Evolutionary conservation across 2,797 vertebrate genomes (phyloP).

Genomic region (Spondyliosoma cantharus): DNA sequence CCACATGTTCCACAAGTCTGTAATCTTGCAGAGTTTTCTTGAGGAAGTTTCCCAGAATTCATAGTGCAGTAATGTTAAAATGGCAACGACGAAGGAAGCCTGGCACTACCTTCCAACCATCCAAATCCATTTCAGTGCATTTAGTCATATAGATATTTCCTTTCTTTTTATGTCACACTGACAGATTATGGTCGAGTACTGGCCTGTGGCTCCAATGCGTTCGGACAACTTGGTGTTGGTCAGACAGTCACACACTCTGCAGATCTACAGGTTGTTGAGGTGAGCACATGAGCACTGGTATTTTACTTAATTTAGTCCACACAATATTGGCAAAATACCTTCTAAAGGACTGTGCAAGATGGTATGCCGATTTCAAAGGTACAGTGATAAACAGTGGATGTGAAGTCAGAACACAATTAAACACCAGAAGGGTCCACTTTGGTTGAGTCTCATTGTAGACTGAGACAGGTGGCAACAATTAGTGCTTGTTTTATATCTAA

Average conservation of each 20-base stretch:
- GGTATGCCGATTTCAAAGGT: no score
- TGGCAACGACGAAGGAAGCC: background rate
- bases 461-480: no score
- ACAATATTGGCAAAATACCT: no score
- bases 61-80: background rate
- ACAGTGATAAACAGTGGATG: background rate
- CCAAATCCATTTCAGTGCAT: constrained; percentile 16
- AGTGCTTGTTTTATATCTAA: no score
- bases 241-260: constrained; percentile 75
- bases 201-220: constrained; percentile 92
- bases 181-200: constrained; percentile 87
- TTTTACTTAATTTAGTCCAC: background rate
- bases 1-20: background rate
- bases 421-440: no score
- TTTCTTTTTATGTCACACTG: constrained; percentile 27
- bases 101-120: background rate
- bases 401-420: no score
- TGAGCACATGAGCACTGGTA: constrained; percentile 58
- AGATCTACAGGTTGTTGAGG: constrained; percentile 85
- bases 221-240: constrained; percentile 91
- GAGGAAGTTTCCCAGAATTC: background rate
- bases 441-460: no score
- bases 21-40: background rate
- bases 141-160: background rate
- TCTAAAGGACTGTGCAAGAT: no score